These are phyloP conservation scores for Eulemur coronatus DNA, from an alignment of 2,797 vertebrate genomes.

Conservation along the genomic window DNA sequence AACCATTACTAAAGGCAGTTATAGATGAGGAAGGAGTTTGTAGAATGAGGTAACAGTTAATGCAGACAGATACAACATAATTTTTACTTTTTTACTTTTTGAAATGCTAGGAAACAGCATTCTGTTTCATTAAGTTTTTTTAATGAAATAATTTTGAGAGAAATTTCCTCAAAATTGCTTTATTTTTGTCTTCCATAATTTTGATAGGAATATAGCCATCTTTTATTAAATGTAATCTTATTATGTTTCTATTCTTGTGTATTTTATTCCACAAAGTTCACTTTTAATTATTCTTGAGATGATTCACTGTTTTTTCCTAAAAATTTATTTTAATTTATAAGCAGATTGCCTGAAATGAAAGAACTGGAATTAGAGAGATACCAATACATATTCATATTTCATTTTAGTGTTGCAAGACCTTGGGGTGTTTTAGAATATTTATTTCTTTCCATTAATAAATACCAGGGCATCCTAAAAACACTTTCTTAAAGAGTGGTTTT, in stretches of 20 bases:
- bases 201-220: not conserved
- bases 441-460: conserved; percentile 54
- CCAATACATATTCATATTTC: conserved; percentile 36
- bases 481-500: conserved; percentile 36
- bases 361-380: not conserved
- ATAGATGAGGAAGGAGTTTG: not conserved
- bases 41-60: not conserved
- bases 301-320: conserved; percentile 43
- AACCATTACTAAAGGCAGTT: not conserved
- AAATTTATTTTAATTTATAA: conserved; percentile 52
- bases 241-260: conserved; percentile 33
- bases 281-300: conserved; percentile 62
- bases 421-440: conserved; percentile 31
- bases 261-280: conserved; percentile 52
- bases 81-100: not conserved
- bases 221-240: conserved; percentile 55
- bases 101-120: not conserved
- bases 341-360: conserved; percentile 42
- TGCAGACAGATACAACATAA: not conserved
- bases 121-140: conserved; percentile 44
- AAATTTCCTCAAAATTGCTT: conserved; percentile 39
- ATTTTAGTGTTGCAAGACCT: conserved; percentile 26
- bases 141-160: conserved; percentile 43
- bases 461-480: conserved; percentile 44
- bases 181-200: conserved; percentile 52